These are phyloP conservation scores for Synergus laeviventris DNA, from an alignment of 2,888 invertebrate species.

Conservation along the genomic window DNA sequence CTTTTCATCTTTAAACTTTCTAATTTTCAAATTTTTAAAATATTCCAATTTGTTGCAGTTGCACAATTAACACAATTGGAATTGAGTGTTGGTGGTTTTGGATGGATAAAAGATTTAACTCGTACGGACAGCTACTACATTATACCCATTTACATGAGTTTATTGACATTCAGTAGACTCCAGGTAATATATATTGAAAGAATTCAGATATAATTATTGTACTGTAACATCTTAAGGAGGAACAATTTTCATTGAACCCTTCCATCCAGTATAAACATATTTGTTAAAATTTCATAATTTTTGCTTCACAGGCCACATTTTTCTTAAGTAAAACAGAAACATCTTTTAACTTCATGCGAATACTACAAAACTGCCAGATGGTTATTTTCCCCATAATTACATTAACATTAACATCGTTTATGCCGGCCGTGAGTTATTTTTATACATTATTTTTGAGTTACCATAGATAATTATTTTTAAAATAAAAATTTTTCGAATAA, in stretches of 20 bases:
- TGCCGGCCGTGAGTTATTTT: not conserved
- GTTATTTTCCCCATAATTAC: not conserved
- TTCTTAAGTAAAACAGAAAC: not conserved
- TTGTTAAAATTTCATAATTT: not conserved
- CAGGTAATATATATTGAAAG: not conserved
- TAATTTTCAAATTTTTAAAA: too few relatives aligned
- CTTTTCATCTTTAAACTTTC: not conserved
- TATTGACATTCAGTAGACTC: not conserved
- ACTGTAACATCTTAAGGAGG: not conserved
- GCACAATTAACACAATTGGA: not conserved
- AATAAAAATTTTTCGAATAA: too few relatives aligned
- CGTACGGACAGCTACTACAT: not conserved
- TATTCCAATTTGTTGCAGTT: not conserved
- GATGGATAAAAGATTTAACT: slow-evolving; percentile 20
- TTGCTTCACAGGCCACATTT: not conserved
- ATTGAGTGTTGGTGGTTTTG: slow-evolving; percentile 12
- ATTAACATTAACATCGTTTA: not conserved
- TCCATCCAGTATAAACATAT: not conserved
- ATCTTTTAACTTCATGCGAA: not conserved
- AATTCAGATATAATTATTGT: not conserved
- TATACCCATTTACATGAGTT: not conserved
- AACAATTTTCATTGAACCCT: too few relatives aligned
- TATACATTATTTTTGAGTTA: too few relatives aligned
- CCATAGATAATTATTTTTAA: too few relatives aligned
- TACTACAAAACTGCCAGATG: not conserved